Percentiles rank a stretch among this genome's conserved stretches.
Conservation (phyloP, 2,888 invertebrate species). For the Xestia rhomboidea region DNA sequence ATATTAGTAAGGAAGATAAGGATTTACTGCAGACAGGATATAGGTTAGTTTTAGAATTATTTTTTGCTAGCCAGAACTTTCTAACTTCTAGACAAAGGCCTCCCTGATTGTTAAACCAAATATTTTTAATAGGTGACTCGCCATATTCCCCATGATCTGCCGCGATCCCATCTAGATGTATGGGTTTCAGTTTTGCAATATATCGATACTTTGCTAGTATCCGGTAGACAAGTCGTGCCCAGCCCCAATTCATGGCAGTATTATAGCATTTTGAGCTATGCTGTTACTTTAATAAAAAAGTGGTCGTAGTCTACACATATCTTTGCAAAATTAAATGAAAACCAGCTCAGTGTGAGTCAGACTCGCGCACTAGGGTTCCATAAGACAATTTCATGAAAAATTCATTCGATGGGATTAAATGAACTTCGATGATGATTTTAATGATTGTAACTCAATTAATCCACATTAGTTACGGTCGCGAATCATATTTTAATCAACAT, state of each 20-base stretch:
- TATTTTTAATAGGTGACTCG: no score
- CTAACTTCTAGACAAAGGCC: background rate
- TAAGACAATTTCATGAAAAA: background rate
- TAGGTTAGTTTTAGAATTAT: no score
- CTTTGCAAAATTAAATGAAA: background rate
- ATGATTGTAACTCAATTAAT: no score
- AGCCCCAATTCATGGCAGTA: background rate
- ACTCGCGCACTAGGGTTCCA: background rate
- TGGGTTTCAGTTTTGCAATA: background rate
- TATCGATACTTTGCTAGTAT: background rate
- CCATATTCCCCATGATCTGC: background rate
- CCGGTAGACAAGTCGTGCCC: background rate
- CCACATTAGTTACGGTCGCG: no score
- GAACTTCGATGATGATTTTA: no score
- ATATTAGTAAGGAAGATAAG: no score
- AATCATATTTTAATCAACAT: no score
- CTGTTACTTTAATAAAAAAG: background rate
- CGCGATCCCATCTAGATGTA: background rate
- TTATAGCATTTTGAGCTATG: background rate
- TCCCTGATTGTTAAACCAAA: no score
- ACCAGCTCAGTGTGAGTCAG: background rate
- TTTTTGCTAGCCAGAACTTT: background rate
- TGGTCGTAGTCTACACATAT: background rate
- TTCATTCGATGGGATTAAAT: no score
- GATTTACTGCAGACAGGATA: no score